A percentile compares a stretch with the other conserved stretches of the same genome.
Conservation (phyloP, 2,888 invertebrate genomes). For the Pyralis farinalis region DNA sequence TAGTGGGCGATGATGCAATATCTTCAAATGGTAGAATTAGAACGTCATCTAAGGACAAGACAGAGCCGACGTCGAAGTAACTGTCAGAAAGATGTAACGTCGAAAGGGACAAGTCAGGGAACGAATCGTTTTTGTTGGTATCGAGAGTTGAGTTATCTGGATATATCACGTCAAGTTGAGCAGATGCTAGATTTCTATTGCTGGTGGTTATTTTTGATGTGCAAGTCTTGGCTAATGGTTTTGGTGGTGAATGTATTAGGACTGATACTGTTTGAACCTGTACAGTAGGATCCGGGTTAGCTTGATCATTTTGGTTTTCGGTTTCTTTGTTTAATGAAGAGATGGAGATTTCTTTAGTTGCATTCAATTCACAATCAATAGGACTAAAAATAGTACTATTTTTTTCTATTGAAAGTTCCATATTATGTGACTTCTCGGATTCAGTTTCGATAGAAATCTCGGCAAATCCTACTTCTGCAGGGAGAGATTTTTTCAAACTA, state of each 20-base stretch:
- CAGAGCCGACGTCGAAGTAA: neutral
- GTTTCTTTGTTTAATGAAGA: too few relatives aligned
- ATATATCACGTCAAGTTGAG: slow-evolving; percentile 10
- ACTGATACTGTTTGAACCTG: slow-evolving; percentile 17
- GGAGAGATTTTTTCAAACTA: slow-evolving; percentile 3
- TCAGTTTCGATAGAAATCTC: slow-evolving; percentile 3
- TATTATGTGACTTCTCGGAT: slow-evolving; percentile 1
- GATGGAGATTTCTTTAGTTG: slow-evolving; percentile 15
- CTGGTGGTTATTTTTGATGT: too few relatives aligned
- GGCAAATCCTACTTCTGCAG: neutral
- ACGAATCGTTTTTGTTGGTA: slow-evolving; percentile 17
- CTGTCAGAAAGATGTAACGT: slow-evolving; percentile 22
- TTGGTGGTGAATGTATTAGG: too few relatives aligned
- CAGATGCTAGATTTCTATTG: too few relatives aligned
- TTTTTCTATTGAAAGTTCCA: slow-evolving; percentile 17
- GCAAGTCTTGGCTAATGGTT: too few relatives aligned
- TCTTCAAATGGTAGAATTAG: slow-evolving; percentile 20
- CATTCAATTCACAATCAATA: slow-evolving; percentile 6
- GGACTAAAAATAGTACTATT: slow-evolving; percentile 12
- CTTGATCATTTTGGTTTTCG: slow-evolving; percentile 7
- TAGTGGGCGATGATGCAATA: slow-evolving; percentile 12
- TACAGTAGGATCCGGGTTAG: slow-evolving; percentile 15
- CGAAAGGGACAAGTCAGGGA: slow-evolving; percentile 17
- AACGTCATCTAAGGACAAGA: slow-evolving; percentile 25
- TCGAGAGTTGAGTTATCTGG: slow-evolving; percentile 14